phyloP scores from a whole-genome alignment of 2,797 vertebrate genomes.

The Manis crassicaudata region DNA sequence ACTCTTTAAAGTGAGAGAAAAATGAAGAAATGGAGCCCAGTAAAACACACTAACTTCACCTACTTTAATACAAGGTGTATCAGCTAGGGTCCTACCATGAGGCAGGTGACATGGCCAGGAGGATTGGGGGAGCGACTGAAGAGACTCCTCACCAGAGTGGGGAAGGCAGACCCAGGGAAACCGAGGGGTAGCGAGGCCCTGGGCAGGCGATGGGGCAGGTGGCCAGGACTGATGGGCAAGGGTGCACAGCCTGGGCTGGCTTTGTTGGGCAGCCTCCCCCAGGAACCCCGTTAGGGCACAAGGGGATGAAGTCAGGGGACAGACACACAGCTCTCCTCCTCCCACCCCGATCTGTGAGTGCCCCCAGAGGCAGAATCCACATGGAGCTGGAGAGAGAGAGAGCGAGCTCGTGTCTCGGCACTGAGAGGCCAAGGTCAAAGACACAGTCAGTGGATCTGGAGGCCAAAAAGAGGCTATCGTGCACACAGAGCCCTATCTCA shows the following conservation, averaged over 20 bases:
- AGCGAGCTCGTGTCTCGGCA: too few relatives aligned
- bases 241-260: neutral
- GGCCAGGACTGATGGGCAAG: too few relatives aligned
- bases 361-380: neutral
- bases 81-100: neutral
- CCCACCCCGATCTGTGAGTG: accelerated
- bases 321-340: neutral
- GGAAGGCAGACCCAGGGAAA: neutral
- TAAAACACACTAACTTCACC: neutral
- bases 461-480: accelerated
- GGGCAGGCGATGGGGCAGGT: neutral
- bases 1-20: neutral
- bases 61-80: neutral
- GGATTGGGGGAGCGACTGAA: too few relatives aligned
- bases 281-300: neutral
- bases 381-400: neutral
- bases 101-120: neutral
- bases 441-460: too few relatives aligned
- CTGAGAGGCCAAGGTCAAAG: neutral
- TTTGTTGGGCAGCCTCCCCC: too few relatives aligned
- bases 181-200: neutral
- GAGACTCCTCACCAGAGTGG: neutral
- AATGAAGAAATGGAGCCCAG: neutral
- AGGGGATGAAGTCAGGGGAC: neutral
- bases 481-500: too few relatives aligned